Evolutionary conservation across 2,797 vertebrate species (phyloP), one percentile per base, ranked within the genome.

Genomic region (Malurus leucopterus): DNA sequence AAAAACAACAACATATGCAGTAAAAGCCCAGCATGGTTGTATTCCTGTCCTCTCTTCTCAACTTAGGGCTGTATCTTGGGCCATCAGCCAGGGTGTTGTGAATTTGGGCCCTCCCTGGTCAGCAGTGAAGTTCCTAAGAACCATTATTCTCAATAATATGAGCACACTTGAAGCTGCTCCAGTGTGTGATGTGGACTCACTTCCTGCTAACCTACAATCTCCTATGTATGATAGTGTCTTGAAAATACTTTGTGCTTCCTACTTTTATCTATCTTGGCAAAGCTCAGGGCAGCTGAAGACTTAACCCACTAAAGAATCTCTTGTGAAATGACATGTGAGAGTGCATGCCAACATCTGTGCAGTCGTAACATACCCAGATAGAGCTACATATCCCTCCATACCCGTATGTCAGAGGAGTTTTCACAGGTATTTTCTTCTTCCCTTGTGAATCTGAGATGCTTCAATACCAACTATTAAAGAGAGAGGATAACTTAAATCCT

Each of bases 401-500:
- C 10, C 44, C 58, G 7, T 34, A 30, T 18, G 9, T 41, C 71
- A 69, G 68, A 53, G 27, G 29, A 79, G 23, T 75, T 90, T 74
- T 73, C 51, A 57, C 9, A 30, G 38, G 26, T 22, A 49, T 26
- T 58, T 73, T 74, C 50, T 61, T 61, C 41, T 30, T 75, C 59
- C 36, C 32, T 47, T 77, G 55, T 54, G 55, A 83, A 80, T 53
- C 63, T 9, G 64, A 84, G 53, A 49, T 90, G n/a, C 9, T 81
- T 23, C 22, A n/a, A 27, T 84, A 59, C 29, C 36, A 86, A 43
- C 67, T 71, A 71, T 36, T 88, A 84, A 94, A 88, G 82, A 49
- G 29, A 71, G 63, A 94, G 73, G 93, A 76, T 40, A 41, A 68
- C 61, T 77, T 74, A 88, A 94, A 84, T 38, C 64, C 51, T 21